Evolutionary conservation across 1,140 invertebrate species (phyloP).

Genomic region (Drosophila micromelanica): DNA sequence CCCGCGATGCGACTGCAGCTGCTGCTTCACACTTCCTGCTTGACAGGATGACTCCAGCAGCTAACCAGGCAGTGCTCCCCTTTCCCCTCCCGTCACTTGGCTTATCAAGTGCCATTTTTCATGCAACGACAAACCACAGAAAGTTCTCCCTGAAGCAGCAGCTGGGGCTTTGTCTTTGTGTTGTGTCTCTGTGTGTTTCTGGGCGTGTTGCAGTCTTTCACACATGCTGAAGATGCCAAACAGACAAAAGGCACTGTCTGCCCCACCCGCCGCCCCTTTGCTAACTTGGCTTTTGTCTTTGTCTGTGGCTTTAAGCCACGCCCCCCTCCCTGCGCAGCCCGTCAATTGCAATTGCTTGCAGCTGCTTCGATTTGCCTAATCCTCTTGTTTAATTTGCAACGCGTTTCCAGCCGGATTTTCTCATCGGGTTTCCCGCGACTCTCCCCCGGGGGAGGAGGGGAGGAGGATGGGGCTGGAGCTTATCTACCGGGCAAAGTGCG

Average conservation of each 20-base stretch:
- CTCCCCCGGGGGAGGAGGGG: background rate
- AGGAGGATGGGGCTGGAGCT: background rate
- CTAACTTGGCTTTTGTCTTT: slow-evolving; percentile 31
- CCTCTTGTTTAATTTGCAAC: slow-evolving; percentile 37
- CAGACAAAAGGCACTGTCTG: slow-evolving; percentile 52
- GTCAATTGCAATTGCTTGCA: slow-evolving; percentile 42
- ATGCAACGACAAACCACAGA: slow-evolving; percentile 74
- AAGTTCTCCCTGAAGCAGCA: slow-evolving; percentile 66
- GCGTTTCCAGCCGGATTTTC: background rate
- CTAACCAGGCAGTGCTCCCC: slow-evolving; percentile 8
- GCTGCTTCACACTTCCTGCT: slow-evolving; percentile 78
- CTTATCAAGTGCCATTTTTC: slow-evolving; percentile 82
- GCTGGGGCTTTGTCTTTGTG: slow-evolving; percentile 60
- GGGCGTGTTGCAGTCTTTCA: slow-evolving; percentile 34
- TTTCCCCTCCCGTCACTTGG: slow-evolving; percentile 13
- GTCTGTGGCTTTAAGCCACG: slow-evolving; percentile 36
- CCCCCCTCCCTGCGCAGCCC: background rate
- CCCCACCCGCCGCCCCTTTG: background rate
- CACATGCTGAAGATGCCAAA: slow-evolving; percentile 59
- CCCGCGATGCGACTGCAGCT: slow-evolving; percentile 22
- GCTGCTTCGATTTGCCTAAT: slow-evolving; percentile 50
- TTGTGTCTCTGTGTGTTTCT: background rate
- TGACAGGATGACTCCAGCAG: slow-evolving; percentile 64
- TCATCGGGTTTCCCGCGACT: background rate
- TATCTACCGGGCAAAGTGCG: slow-evolving; percentile 7